A percentile compares a stretch with the other conserved stretches of the same genome.
phyloP scores from a whole-genome alignment of 2,888 invertebrate genomes.

The Cancer borealis region DNA sequence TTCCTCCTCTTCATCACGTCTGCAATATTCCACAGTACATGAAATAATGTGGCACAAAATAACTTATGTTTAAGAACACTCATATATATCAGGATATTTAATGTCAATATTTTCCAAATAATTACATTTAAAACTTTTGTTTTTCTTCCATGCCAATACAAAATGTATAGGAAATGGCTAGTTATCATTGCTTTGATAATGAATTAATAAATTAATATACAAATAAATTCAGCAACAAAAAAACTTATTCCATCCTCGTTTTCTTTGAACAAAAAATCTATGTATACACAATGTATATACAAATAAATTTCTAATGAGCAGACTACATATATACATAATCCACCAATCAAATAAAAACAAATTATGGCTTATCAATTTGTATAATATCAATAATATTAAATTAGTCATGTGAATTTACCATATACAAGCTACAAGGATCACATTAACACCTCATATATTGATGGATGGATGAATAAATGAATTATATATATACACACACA shows the following conservation, averaged over 20 bases:
- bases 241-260: not conserved
- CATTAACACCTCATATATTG: not conserved
- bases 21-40: constrained; percentile 25
- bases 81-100: not conserved
- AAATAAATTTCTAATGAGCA: constrained; percentile 59
- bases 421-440: not conserved
- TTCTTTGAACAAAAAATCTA: not conserved
- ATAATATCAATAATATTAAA: too few species aligned
- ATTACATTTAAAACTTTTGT: not conserved
- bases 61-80: not conserved
- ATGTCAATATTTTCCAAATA: not conserved
- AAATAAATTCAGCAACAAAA: not conserved
- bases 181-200: not conserved
- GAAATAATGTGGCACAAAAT: not conserved
- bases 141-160: not conserved
- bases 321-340: constrained; percentile 52
- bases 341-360: too few species aligned
- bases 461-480: too few species aligned
- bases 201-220: not conserved
- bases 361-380: too few species aligned
- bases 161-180: not conserved
- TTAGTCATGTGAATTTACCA: too few species aligned
- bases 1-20: constrained; percentile 67
- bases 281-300: constrained; percentile 55
- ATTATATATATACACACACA: too few species aligned